Conservation (phyloP, 2,888 invertebrate genomes). For the Ptychoptera contaminata region DNA sequence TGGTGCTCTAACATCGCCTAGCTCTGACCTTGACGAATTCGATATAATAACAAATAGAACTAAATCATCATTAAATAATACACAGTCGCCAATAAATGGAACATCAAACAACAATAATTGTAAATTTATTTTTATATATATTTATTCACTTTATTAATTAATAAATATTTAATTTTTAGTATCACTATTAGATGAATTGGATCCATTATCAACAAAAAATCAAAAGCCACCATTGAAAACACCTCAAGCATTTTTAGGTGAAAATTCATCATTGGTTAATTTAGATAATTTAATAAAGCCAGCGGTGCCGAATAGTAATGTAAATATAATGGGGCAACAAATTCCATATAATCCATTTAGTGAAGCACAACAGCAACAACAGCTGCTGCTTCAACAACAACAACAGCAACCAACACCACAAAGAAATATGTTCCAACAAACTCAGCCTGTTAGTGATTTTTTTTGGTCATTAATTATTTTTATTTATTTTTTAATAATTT, state of each 20-base stretch:
- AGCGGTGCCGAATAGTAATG: conserved; percentile 17
- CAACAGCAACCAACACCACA: conserved; percentile 18
- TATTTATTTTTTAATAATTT: neutral
- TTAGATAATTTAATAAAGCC: conserved; percentile 85
- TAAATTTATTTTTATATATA: conserved; percentile 10
- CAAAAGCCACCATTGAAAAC: conserved; percentile 44
- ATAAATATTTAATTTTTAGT: conserved; percentile 15
- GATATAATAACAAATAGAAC: conserved; percentile 70
- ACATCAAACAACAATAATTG: conserved; percentile 27
- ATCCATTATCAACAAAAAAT: conserved; percentile 26
- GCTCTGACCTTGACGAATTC: conserved; percentile 71
- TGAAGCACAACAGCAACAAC: conserved; percentile 16
- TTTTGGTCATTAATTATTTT: neutral
- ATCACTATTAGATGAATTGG: conserved; percentile 29
- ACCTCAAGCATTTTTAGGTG: conserved; percentile 90
- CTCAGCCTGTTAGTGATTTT: conserved; percentile 25
- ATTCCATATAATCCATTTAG: conserved; percentile 31
- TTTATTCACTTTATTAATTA: neutral
- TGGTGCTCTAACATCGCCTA: conserved; percentile 27
- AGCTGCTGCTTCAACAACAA: neutral
- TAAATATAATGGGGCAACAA: conserved; percentile 17
- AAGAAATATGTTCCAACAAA: conserved; percentile 42
- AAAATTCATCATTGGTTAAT: conserved; percentile 93
- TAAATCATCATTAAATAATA: conserved; percentile 25
- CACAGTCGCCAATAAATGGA: conserved; percentile 18